These are phyloP conservation scores for Drosophila nannoptera DNA, from an alignment of 1,140 invertebrate genomes.

Conservation along the genomic window DNA sequence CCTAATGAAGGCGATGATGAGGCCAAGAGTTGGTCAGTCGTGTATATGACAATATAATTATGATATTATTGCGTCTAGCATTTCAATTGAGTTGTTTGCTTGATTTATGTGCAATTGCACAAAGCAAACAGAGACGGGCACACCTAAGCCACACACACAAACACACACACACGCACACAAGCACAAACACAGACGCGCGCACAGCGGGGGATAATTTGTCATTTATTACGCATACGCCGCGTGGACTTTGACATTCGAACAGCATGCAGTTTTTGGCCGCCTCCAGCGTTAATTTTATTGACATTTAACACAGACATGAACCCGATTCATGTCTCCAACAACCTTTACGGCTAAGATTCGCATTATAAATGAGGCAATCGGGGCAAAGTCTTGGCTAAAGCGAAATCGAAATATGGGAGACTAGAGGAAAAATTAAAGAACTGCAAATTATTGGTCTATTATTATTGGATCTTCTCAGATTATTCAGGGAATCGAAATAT, in stretches of 20 bases:
- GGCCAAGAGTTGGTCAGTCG: background rate
- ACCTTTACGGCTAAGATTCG: too few species aligned
- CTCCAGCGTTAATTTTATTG: constrained; percentile 54
- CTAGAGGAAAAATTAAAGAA: too few species aligned
- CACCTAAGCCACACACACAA: constrained; percentile 20
- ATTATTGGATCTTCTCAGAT: too few species aligned
- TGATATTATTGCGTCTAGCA: constrained; percentile 69
- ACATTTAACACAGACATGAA: constrained; percentile 58
- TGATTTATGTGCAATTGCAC: constrained; percentile 75
- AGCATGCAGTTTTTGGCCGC: constrained; percentile 44
- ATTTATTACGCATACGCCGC: constrained; percentile 66
- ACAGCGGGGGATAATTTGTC: constrained; percentile 46
- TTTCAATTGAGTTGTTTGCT: constrained; percentile 75
- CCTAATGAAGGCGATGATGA: constrained; percentile 11
- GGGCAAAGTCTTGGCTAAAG: too few species aligned
- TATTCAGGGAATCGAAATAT: too few species aligned
- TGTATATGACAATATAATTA: constrained; percentile 69
- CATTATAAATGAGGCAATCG: too few species aligned
- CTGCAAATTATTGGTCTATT: too few species aligned
- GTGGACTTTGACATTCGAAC: constrained; percentile 63
- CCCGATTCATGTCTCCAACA: too few species aligned
- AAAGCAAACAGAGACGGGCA: constrained; percentile 50
- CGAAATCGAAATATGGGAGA: too few species aligned
- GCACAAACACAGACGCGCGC: background rate
- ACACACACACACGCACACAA: constrained; percentile 13